Percentiles rank a stretch among this genome's conserved stretches.
Conservation (phyloP, 1,140 invertebrate genomes). For the Vanessa tameamea region DNA sequence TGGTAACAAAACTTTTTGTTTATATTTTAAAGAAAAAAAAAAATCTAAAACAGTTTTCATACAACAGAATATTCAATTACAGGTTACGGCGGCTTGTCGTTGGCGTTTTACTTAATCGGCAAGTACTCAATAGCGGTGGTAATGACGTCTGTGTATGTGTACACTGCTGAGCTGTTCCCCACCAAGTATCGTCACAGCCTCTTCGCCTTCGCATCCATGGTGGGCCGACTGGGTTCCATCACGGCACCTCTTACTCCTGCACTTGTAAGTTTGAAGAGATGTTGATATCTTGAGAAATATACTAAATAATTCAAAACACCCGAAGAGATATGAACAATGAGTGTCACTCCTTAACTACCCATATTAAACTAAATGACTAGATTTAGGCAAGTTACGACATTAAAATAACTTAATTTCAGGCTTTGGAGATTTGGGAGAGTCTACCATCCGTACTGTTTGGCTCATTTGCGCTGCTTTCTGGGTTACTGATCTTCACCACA, state of each 20-base stretch:
- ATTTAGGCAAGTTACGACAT: background rate
- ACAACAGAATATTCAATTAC: background rate
- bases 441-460: constrained; percentile 85
- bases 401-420: constrained; percentile 31
- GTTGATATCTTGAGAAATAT: background rate
- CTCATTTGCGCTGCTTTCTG: constrained; percentile 81
- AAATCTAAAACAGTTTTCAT: background rate
- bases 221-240: constrained; percentile 87
- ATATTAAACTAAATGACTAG: too few species aligned
- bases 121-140: constrained; percentile 87
- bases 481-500: constrained; percentile 82
- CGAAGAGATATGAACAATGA: background rate
- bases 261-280: constrained; percentile 74
- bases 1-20: background rate
- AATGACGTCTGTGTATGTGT: constrained; percentile 85
- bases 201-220: constrained; percentile 86
- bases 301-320: background rate
- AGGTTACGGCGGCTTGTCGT: constrained; percentile 46
- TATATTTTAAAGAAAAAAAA: background rate
- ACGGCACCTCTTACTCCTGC: constrained; percentile 86
- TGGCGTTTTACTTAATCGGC: constrained; percentile 84
- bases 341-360: too few species aligned
- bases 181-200: constrained; percentile 85
- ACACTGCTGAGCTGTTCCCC: constrained; percentile 87
- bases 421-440: constrained; percentile 49